A percentile compares a stretch with the other conserved stretches of the same genome.
Conservation (phyloP, 2,888 invertebrate genomes). For the Colletes collaris region DNA sequence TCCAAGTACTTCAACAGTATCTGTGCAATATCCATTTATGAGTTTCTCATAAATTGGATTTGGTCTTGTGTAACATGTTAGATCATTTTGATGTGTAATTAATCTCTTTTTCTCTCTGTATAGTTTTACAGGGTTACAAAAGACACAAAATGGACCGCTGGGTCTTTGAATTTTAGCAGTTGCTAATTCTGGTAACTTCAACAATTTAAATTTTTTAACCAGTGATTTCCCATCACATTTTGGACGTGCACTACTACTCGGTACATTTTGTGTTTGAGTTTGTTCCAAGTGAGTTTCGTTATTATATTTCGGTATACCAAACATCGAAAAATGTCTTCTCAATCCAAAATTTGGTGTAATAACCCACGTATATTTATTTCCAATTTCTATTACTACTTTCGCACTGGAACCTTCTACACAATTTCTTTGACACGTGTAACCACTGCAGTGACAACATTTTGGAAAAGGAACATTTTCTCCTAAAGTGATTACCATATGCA, state of each 20-base stretch:
- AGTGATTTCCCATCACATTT: constrained; percentile 78
- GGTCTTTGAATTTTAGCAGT: constrained; percentile 73
- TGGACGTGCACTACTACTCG: constrained; percentile 71
- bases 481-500: constrained; percentile 80
- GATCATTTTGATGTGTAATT: constrained; percentile 74
- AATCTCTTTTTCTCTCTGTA: constrained; percentile 80
- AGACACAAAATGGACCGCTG: constrained; percentile 81
- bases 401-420: constrained; percentile 81
- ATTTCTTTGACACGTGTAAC: constrained; percentile 81
- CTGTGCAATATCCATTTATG: constrained; percentile 81
- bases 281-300: constrained; percentile 74
- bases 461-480: constrained; percentile 79
- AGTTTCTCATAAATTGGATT: constrained; percentile 81
- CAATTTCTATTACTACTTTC: constrained; percentile 82
- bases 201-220: constrained; percentile 75
- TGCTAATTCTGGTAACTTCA: constrained; percentile 76
- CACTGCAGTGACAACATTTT: constrained; percentile 80
- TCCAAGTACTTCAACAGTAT: constrained; percentile 79
- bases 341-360: constrained; percentile 80
- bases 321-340: constrained; percentile 80
- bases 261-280: constrained; percentile 69
- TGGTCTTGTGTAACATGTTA: constrained; percentile 75
- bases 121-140: constrained; percentile 80
- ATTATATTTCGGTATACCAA: constrained; percentile 81
- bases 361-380: constrained; percentile 83